Evolutionary conservation across 2,797 vertebrate species (phyloP).

Genomic region (Falco columbarius): DNA sequence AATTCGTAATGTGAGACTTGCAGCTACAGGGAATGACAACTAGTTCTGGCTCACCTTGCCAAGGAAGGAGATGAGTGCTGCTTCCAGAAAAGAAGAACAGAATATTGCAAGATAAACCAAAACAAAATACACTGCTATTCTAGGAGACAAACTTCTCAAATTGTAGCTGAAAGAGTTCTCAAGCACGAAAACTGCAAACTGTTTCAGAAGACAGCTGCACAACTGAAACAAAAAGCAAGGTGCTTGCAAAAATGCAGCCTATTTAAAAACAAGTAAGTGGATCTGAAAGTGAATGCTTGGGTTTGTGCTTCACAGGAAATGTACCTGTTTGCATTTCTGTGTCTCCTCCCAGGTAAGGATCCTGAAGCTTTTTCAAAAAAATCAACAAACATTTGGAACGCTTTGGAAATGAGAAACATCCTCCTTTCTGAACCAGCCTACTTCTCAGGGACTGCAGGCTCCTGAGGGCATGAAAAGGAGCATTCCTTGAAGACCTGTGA

Average conservation of each 20-base stretch:
- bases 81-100: neutral
- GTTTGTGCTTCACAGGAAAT: neutral
- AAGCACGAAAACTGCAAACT: neutral
- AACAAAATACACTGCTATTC: neutral
- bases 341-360: neutral
- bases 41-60: neutral
- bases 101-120: neutral
- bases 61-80: neutral
- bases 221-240: neutral
- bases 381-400: neutral
- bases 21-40: neutral
- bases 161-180: neutral
- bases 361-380: neutral
- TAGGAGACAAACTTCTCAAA: neutral
- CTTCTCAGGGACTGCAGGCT: neutral
- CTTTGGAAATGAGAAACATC: neutral
- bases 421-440: neutral
- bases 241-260: neutral
- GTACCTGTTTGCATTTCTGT: neutral
- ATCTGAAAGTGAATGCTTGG: neutral
- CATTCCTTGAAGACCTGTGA: neutral
- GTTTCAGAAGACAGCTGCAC: neutral
- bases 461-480: neutral
- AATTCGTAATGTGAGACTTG: neutral
- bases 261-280: neutral